Percentiles rank a stretch among this genome's conserved stretches.
phyloP scores from a whole-genome alignment of 2,888 invertebrate species.

The Griposia aprilina region DNA sequence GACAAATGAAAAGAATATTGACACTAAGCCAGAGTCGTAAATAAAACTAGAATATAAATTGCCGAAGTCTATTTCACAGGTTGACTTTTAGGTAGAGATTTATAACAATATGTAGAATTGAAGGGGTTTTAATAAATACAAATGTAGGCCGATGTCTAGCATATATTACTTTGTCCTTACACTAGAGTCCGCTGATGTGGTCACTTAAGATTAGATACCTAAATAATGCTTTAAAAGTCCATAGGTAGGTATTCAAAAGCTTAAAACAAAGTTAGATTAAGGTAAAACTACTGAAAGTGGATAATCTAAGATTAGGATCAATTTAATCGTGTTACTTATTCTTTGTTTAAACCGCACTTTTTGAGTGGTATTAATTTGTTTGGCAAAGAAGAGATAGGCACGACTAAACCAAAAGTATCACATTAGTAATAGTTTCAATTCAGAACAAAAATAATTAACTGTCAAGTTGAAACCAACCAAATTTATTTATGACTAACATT shows the following conservation, averaged over 20 bases:
- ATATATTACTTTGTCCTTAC: neutral
- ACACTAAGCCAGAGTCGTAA: neutral
- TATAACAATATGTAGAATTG: too few species aligned
- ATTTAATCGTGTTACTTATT: conserved; percentile 41
- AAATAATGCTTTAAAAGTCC: conserved; percentile 10
- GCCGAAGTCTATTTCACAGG: neutral
- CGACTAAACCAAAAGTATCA: neutral
- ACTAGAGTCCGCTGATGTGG: neutral
- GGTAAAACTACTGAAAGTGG: conserved; percentile 60
- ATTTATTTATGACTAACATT: conserved; percentile 23
- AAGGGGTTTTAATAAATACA: neutral
- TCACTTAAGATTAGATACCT: neutral
- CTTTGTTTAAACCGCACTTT: conserved; percentile 15
- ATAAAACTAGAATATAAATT: neutral
- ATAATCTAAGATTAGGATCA: conserved; percentile 63
- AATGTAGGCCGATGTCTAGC: neutral
- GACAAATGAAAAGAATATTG: neutral
- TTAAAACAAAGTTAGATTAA: conserved; percentile 54
- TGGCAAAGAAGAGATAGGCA: neutral
- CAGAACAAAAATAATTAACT: conserved; percentile 18
- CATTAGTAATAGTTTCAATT: neutral
- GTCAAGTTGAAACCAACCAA: conserved; percentile 26
- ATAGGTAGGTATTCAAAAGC: conserved; percentile 32
- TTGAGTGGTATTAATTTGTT: neutral
- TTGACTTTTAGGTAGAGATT: neutral